A percentile compares a stretch with the other conserved stretches of the same genome.
Conservation (phyloP, 2,113 vertebrate species). For the Loxodonta africana region DNA sequence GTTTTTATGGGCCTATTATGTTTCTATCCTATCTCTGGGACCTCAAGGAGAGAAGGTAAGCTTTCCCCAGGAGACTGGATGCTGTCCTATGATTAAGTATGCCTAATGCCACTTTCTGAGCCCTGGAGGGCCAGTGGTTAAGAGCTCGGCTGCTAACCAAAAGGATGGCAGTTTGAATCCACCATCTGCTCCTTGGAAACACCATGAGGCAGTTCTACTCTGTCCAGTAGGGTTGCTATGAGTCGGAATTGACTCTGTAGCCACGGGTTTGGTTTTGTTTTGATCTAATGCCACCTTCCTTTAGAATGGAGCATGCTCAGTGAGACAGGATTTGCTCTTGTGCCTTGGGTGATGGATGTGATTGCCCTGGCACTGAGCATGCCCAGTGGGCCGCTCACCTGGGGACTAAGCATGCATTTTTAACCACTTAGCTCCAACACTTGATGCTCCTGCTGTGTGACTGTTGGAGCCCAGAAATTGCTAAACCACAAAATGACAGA, state of each 20-base stretch:
- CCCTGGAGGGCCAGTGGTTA: no score
- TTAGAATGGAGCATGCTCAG: not conserved
- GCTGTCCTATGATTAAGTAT: not conserved
- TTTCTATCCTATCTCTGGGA: not conserved
- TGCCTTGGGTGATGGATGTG: not conserved
- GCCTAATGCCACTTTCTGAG: not conserved
- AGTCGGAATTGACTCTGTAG: no score
- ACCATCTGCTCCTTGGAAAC: no score
- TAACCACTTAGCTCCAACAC: not conserved
- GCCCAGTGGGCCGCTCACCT: not conserved
- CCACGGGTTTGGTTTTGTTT: no score
- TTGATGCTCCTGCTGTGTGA: not conserved
- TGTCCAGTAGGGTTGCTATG: no score
- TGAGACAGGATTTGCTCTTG: not conserved
- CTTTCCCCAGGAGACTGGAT: not conserved
- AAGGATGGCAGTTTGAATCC: no score
- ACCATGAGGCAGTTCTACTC: no score
- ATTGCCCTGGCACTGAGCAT: not conserved
- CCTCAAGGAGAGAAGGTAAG: not conserved
- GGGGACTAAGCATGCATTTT: not conserved
- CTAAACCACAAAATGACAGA: not conserved
- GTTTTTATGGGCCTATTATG: not conserved
- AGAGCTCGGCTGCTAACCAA: no score
- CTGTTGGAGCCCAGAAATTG: not conserved
- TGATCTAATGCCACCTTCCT: not conserved